Conservation (phyloP, 2,113 vertebrate genomes). For the Sphyrna mokarran region DNA sequence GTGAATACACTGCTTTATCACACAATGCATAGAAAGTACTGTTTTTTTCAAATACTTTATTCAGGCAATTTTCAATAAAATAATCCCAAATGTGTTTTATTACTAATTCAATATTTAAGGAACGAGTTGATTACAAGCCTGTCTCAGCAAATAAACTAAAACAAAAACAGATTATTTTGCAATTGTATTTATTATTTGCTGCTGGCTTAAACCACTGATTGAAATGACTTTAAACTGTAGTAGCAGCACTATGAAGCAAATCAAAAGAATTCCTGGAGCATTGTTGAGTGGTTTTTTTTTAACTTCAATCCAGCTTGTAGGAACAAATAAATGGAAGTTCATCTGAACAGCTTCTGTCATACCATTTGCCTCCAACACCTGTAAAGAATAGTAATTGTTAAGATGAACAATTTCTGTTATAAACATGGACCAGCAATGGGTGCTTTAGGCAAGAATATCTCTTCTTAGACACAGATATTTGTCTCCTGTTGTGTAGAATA, state of each 20-base stretch:
- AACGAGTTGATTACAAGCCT: background rate
- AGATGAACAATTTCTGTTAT: background rate
- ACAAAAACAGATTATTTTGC: constrained; percentile 19
- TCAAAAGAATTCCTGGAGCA: background rate
- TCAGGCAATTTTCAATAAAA: background rate
- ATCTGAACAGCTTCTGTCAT: background rate
- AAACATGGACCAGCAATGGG: background rate
- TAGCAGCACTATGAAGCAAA: background rate
- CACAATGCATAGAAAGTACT: background rate
- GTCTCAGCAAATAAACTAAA: background rate
- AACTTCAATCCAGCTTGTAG: background rate
- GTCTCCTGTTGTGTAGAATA: background rate
- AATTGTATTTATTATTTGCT: background rate
- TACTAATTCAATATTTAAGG: background rate
- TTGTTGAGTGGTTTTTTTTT: background rate
- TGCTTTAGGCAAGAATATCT: background rate
- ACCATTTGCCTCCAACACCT: background rate
- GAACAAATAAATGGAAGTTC: constrained; percentile 15
- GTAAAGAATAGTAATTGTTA: constrained; percentile 5
- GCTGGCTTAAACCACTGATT: background rate
- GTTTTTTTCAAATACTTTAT: background rate
- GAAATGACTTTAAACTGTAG: background rate
- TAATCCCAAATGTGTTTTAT: background rate
- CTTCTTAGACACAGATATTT: background rate
- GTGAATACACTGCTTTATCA: background rate